Evolutionary conservation across 2,797 vertebrate genomes (phyloP).

Genomic region (Sternarchorhynchus goeldii): DNA sequence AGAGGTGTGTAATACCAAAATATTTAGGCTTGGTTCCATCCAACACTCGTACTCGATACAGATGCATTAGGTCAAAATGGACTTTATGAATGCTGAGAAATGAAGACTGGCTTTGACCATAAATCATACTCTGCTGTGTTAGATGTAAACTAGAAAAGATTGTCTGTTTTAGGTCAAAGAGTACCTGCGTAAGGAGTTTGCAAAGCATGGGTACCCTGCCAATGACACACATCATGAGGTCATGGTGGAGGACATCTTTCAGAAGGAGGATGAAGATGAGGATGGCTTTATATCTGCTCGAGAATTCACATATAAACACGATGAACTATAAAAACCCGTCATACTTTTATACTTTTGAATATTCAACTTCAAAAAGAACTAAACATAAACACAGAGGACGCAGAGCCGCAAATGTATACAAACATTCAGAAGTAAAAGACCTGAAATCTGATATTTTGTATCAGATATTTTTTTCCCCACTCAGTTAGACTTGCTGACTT

Average conservation of each 20-base stretch:
- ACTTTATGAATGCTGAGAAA: not conserved
- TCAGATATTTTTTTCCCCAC: no score
- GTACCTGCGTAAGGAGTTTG: conserved; percentile 92
- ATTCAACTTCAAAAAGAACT: conserved; percentile 20
- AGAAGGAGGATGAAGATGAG: conserved; percentile 92
- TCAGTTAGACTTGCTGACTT: no score
- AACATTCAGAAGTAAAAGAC: no score
- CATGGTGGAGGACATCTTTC: conserved; percentile 92
- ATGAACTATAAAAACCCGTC: conserved; percentile 81
- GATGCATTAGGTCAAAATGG: no score
- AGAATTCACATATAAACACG: conserved; percentile 95
- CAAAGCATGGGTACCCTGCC: conserved; percentile 86
- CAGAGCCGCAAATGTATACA: no score
- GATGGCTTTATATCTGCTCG: conserved; percentile 95
- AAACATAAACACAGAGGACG: not conserved
- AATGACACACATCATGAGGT: conserved; percentile 92
- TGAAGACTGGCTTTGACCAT: not conserved
- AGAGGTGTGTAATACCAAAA: conserved; percentile 76
- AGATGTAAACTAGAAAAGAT: not conserved
- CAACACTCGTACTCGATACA: no score
- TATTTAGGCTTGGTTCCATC: not conserved
- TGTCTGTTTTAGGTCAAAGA: conserved; percentile 83
- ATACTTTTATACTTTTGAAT: no score
- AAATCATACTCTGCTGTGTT: not conserved
- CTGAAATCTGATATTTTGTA: no score